These are phyloP conservation scores for Penaeus vannamei DNA, from an alignment of 1,140 invertebrate genomes.

Conservation along the genomic window DNA sequence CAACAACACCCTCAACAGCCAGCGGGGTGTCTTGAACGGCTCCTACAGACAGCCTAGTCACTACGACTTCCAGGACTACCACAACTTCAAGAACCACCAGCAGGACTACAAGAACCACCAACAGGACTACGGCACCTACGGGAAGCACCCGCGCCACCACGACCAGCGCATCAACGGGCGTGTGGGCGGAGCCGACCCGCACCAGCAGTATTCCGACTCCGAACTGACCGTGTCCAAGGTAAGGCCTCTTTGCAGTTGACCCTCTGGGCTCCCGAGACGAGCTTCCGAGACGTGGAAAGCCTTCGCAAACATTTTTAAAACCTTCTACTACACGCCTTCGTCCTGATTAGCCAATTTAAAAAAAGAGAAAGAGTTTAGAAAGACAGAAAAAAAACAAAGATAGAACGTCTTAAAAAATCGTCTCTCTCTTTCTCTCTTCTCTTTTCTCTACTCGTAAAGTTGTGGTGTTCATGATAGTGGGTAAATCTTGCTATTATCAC, in stretches of 20 bases:
- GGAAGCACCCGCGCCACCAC: conserved; percentile 37
- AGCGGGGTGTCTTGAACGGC: conserved; percentile 31
- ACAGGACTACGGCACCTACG: conserved; percentile 51
- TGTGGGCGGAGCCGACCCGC: conserved; percentile 32
- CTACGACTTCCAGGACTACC: conserved; percentile 63
- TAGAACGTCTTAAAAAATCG: too few species aligned
- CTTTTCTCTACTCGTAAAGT: too few species aligned
- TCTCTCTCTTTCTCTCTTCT: too few species aligned
- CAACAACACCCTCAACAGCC: conserved; percentile 47
- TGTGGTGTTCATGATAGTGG: too few species aligned
- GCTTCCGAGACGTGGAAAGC: too few species aligned
- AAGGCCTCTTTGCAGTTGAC: conserved; percentile 5
- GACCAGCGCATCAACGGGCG: conserved; percentile 53
- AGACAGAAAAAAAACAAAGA: too few species aligned
- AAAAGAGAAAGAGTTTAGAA: too few species aligned
- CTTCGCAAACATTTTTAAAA: too few species aligned
- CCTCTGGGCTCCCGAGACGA: too few species aligned
- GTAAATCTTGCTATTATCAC: too few species aligned
- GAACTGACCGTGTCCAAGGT: conserved; percentile 60
- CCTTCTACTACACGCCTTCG: too few species aligned
- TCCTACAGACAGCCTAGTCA: conserved; percentile 26
- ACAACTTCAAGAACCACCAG: conserved; percentile 62
- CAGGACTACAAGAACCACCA: conserved; percentile 46
- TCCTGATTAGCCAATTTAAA: too few species aligned
- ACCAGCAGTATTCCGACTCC: conserved; percentile 52